Conservation (phyloP, 1,140 invertebrate species). For the Ganaspis sp. region DNA sequence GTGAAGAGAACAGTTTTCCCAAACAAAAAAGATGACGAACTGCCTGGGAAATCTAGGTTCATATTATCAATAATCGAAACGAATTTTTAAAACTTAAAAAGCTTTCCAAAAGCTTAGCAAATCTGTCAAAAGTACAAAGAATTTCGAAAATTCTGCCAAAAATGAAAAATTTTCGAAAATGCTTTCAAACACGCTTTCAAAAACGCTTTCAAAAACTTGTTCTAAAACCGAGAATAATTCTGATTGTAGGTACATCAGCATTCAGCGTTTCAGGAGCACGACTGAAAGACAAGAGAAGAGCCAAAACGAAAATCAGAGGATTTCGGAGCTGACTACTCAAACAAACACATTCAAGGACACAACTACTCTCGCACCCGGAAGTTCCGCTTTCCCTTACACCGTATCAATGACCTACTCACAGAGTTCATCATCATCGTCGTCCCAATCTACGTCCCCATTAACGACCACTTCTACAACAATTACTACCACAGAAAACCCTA, state of each 20-base stretch:
- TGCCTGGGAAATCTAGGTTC: slow-evolving; percentile 64
- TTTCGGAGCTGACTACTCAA: slow-evolving; percentile 22
- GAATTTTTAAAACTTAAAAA: too few relatives aligned
- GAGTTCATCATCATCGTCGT: slow-evolving; percentile 41
- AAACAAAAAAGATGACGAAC: slow-evolving; percentile 44
- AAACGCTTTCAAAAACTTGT: not conserved
- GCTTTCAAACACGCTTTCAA: not conserved
- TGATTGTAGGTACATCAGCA: slow-evolving; percentile 73
- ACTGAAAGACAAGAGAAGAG: slow-evolving; percentile 51
- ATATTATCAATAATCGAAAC: slow-evolving; percentile 32
- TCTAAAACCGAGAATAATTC: not conserved
- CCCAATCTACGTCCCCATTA: slow-evolving; percentile 44
- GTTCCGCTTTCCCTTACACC: not conserved
- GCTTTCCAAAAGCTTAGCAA: too few relatives aligned
- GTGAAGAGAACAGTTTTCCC: not conserved
- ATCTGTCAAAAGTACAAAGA: too few relatives aligned
- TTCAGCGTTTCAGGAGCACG: slow-evolving; percentile 73
- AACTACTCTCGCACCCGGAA: not conserved
- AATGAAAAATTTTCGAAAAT: not conserved
- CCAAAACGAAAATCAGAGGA: slow-evolving; percentile 31
- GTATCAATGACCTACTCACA: slow-evolving; percentile 25
- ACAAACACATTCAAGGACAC: slow-evolving; percentile 32
- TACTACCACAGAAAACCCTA: slow-evolving; percentile 41
- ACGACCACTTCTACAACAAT: slow-evolving; percentile 41
- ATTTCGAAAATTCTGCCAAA: not conserved